These are phyloP conservation scores for Dreissena rostriformis DNA, from an alignment of 1,140 invertebrate genomes.

Conservation along the genomic window DNA sequence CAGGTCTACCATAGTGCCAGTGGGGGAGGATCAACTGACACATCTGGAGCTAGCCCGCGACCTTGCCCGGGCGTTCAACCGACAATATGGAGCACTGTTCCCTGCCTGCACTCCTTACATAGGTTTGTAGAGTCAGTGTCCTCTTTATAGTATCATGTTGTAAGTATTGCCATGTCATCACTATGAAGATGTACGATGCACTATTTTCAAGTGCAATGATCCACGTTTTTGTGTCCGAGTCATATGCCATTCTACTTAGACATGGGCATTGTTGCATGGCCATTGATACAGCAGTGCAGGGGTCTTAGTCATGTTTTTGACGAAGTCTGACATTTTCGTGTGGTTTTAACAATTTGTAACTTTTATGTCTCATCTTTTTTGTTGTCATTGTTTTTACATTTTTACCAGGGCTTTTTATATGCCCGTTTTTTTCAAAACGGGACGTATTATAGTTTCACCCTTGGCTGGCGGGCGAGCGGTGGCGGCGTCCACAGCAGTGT, in stretches of 20 bases:
- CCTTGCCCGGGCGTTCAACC: constrained; percentile 89
- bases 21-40: constrained; percentile 96
- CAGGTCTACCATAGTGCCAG: constrained; percentile 95
- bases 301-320: too few species aligned
- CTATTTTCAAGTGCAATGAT: background rate
- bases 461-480: too few species aligned
- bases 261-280: background rate
- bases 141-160: background rate
- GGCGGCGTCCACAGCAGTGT: too few species aligned
- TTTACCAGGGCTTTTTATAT: too few species aligned
- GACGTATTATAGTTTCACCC: too few species aligned
- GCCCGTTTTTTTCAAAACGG: too few species aligned
- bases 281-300: too few species aligned
- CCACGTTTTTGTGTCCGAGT: constrained; percentile 1
- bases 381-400: too few species aligned
- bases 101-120: constrained; percentile 87
- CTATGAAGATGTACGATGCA: background rate
- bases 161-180: background rate
- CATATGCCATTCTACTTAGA: background rate
- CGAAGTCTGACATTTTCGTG: too few species aligned
- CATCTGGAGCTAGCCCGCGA: constrained; percentile 95
- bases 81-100: constrained; percentile 85
- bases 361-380: too few species aligned
- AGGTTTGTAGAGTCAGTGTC: constrained; percentile 81
- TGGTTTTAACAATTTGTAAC: too few species aligned